These are phyloP conservation scores for Drosophila equinoxialis DNA, from an alignment of 1,140 invertebrate genomes.

Conservation along the genomic window DNA sequence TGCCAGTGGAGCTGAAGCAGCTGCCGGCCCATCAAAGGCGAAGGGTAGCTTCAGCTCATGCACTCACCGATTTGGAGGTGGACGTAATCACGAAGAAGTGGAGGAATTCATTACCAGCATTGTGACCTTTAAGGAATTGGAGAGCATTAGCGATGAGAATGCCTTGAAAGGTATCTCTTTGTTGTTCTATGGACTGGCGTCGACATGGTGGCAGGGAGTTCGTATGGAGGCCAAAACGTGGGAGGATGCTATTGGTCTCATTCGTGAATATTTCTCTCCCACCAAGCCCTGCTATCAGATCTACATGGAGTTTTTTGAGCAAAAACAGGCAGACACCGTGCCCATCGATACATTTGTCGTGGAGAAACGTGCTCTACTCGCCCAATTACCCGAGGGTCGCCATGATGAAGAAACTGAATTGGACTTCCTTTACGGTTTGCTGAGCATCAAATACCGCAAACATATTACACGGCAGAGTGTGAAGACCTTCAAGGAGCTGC, in stretches of 20 bases:
- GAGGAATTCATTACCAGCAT: slow-evolving; percentile 75
- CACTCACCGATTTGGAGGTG: slow-evolving; percentile 55
- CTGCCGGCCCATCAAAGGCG: slow-evolving; percentile 29
- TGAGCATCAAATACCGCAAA: slow-evolving; percentile 76
- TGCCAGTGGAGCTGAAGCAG: slow-evolving; percentile 38
- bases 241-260: slow-evolving; percentile 64
- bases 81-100: slow-evolving; percentile 68
- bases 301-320: slow-evolving; percentile 75
- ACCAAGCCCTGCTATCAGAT: slow-evolving; percentile 74
- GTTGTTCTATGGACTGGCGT: slow-evolving; percentile 80
- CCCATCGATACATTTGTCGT: slow-evolving; percentile 77
- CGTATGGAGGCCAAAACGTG: slow-evolving; percentile 78
- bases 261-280: slow-evolving; percentile 75
- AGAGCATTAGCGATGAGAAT: slow-evolving; percentile 76
- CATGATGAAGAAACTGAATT: slow-evolving; percentile 77
- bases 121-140: slow-evolving; percentile 70
- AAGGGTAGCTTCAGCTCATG: slow-evolving; percentile 76
- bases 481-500: slow-evolving; percentile 63
- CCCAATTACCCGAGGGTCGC: slow-evolving; percentile 69
- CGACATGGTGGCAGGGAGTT: slow-evolving; percentile 83
- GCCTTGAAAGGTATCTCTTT: slow-evolving; percentile 82
- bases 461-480: slow-evolving; percentile 65
- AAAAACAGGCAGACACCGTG: slow-evolving; percentile 61
- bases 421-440: slow-evolving; percentile 76
- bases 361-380: slow-evolving; percentile 72